Evolutionary conservation across 2,113 vertebrate genomes (phyloP), one percentile per base, ranked within the genome.

Genomic region (Protomyctophum bolini): DNA sequence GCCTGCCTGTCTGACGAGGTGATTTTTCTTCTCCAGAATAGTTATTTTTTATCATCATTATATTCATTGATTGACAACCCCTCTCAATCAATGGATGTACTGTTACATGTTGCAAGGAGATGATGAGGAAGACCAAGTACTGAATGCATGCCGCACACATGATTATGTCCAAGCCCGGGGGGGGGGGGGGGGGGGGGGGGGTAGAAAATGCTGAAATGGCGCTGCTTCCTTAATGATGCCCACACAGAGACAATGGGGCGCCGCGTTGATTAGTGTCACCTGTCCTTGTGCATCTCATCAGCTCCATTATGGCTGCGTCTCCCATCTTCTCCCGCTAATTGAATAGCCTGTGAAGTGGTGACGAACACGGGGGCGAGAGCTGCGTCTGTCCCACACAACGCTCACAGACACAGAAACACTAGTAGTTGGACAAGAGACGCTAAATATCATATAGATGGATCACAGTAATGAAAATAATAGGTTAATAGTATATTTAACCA

Each of bases 211-310:
- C 67, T 83, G 80, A 82, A 86, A 86, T 82, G 81, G 72, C 77
- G 85, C 79, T 87, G 75, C 73, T 81, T 75, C 76, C 78, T 77
- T 90, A 89, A 88, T 87, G 88, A 89, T 83, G 88, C 83, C 84
- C 87, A 82, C 83, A 80, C 83, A 85, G 81, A 90, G 88, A 91
- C 87, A 88, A 89, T 81, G 85, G 90, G 87, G 83, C 68, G 85
- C 86, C 82, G 65, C 77, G 83, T 77, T 91, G 88, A 90, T 90
- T 90, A 89, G 89, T 85, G 86, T 92, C 91, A 91, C 89, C 89
- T 89, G 87, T 91, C 89, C 87, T 90, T 85, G 87, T 89, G 85
- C 89, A 90, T 91, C 87, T 91, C 87, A 87, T 92, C 88, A 89
- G 83, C 76, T 85, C 86, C 87, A 90, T 92, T 89, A 91, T 84